Evolutionary conservation across 2,113 vertebrate genomes (phyloP).

Genomic region (Chaetorhynchus papuensis): DNA sequence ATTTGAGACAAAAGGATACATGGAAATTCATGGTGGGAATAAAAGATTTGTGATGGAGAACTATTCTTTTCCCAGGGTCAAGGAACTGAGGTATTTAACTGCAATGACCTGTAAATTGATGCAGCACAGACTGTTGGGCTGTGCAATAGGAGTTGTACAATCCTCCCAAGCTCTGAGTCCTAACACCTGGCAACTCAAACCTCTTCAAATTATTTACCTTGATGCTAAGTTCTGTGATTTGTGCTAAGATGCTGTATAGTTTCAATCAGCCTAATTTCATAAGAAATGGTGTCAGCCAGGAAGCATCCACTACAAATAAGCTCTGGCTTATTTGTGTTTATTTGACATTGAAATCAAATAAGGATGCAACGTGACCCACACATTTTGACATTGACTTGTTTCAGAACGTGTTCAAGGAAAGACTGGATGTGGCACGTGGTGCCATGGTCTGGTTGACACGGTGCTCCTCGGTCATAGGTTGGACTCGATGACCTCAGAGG

Average conservation of each 20-base stretch:
- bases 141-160: not conserved
- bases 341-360: not conserved
- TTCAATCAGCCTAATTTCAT: not conserved
- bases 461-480: not conserved
- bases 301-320: not conserved
- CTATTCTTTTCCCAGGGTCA: not conserved
- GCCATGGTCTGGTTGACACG: not conserved
- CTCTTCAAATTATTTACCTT: not conserved
- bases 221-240: not conserved
- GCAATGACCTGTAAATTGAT: not conserved
- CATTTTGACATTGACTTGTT: not conserved
- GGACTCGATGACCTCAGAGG: not conserved
- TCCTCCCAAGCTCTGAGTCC: not conserved
- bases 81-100: not conserved
- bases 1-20: not conserved
- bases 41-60: not conserved
- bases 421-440: not conserved
- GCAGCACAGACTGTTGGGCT: not conserved
- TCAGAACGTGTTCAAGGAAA: not conserved
- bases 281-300: not conserved
- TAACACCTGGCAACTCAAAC: not conserved
- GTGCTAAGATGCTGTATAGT: not conserved
- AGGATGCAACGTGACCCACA: not conserved
- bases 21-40: not conserved
- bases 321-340: not conserved